Base-by-base conservation (phyloP, 2,888 invertebrate genomes). In the Sarcophaga subvicina region DNA sequence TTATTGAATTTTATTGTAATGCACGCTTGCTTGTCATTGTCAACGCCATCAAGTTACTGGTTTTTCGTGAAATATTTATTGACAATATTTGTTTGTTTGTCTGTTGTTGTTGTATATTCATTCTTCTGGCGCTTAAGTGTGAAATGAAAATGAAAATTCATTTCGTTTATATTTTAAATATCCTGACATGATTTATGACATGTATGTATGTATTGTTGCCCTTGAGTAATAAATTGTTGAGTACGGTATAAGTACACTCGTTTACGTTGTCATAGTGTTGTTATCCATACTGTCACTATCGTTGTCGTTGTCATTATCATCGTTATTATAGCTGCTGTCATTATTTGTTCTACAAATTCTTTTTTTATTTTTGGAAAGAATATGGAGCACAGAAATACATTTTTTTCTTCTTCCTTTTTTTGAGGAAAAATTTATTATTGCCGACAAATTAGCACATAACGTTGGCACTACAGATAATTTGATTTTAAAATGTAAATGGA, bases 131-230 rank as follows among this genome's bases (percentile, higher is more conserved):
- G 70, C 8, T 82, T 79, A 81, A 82, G 69, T 82, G 73, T 20
- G 64, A 77, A 82, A 71, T 20, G 20, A 67, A 20, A 45, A 37
- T 67, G 10, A 14, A 37, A 60, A 54, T 73, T 72, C 49, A 60
- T n/a, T 27, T 25, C n/a, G 45, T 45, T 22, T 69, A 77, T 12
- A 72, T 62, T 83, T 70, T 70, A 66, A 60, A 67, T 63, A 59
- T 69, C 64, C 45, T 66, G 78, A 60, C 78, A 75, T 81, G 78
- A 81, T 81, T 85, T 85, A 81, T 85, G 73, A 75, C 81, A 78
- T 69, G 69, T 22, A 22, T 69, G 69, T 22, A 22, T 22, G 22
- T 10, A 37, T 37, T 37, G 37, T 85, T 78, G 78, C 73, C 72
- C 80, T 77, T 80, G 67, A 80, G 72, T 80, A 20, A 45, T 14